phyloP scores from a whole-genome alignment of 1,140 invertebrate genomes.

The Conus ventricosus region DNA sequence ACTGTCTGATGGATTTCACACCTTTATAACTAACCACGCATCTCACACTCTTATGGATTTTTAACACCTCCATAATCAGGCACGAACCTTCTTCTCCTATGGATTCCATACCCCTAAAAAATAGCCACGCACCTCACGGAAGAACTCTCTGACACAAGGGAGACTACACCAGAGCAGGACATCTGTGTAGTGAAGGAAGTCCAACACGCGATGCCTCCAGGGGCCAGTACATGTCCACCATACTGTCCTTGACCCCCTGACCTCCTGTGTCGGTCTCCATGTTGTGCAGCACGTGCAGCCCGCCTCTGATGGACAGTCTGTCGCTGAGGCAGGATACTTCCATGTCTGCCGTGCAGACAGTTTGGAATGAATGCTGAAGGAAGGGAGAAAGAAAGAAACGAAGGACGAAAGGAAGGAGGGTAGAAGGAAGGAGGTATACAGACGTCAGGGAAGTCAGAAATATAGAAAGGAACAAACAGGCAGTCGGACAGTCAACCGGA shows the following conservation, averaged over 20 bases:
- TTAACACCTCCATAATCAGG: neutral
- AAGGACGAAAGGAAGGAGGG: too few species aligned
- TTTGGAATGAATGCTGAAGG: neutral
- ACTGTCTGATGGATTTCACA: neutral
- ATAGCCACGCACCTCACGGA: neutral
- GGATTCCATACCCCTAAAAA: too few species aligned
- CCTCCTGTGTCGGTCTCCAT: neutral
- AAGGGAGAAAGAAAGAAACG: too few species aligned
- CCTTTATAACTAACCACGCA: neutral
- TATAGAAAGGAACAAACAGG: too few species aligned
- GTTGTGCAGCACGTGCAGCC: constrained; percentile 18
- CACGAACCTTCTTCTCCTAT: neutral
- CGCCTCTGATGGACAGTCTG: neutral
- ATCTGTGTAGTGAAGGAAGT: constrained; percentile 2
- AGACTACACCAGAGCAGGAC: neutral
- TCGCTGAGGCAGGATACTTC: constrained; percentile 8
- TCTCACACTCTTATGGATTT: too few species aligned
- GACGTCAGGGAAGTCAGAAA: too few species aligned
- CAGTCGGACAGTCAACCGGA: neutral
- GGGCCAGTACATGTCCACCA: neutral
- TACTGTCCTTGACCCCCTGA: neutral
- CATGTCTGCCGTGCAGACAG: neutral
- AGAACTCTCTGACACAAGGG: neutral
- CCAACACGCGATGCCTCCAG: neutral
- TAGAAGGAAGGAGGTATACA: neutral